Percentiles rank a stretch among this genome's conserved stretches.
These are phyloP conservation scores for Lathronympha strigana DNA, from an alignment of 2,888 invertebrate genomes.

Conservation along the genomic window DNA sequence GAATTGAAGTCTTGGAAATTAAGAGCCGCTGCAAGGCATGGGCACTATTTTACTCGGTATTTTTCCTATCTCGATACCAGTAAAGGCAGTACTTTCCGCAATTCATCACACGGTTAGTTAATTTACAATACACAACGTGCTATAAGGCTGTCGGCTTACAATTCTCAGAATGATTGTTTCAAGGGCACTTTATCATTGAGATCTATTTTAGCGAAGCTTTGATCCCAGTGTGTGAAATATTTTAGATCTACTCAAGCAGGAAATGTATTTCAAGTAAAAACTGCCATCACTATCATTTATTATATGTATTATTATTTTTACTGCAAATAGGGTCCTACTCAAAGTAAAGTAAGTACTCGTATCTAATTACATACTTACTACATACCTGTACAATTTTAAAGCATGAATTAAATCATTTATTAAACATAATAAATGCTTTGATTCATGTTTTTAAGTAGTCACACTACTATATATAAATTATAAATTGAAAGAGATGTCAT, in stretches of 20 bases:
- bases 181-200: conserved; percentile 46
- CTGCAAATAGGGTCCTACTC: too few species aligned
- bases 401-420: too few species aligned
- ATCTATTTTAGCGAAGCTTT: conserved; percentile 28
- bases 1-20: conserved; percentile 22
- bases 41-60: conserved; percentile 45
- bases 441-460: too few species aligned
- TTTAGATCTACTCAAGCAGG: neutral
- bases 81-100: conserved; percentile 66
- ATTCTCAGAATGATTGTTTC: conserved; percentile 50
- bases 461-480: too few species aligned
- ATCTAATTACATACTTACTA: too few species aligned
- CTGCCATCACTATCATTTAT: too few species aligned
- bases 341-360: too few species aligned
- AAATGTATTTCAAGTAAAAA: neutral
- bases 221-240: conserved; percentile 9
- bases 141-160: conserved; percentile 48
- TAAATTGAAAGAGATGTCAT: too few species aligned
- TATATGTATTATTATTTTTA: too few species aligned
- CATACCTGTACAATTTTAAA: too few species aligned
- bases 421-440: too few species aligned
- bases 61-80: conserved; percentile 60
- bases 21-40: conserved; percentile 6
- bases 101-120: conserved; percentile 74
- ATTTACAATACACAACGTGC: conserved; percentile 65